Conservation (phyloP, 2,113 vertebrate species). For the Cinclus cinclus region DNA sequence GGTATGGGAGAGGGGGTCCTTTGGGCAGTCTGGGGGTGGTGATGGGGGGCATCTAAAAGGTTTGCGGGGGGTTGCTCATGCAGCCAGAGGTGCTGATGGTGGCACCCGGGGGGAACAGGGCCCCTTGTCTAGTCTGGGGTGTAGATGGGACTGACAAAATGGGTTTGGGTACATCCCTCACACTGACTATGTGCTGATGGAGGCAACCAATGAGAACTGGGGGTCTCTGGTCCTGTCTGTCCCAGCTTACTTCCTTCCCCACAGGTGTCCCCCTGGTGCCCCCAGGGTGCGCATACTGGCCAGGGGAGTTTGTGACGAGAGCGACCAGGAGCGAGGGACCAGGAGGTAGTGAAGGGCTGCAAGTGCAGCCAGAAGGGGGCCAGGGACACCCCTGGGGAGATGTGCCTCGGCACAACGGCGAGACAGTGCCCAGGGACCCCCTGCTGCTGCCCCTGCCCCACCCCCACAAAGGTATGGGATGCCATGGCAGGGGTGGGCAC, state of each 20-base stretch:
- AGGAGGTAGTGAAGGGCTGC: constrained; percentile 41
- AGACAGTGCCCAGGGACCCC: constrained; percentile 60
- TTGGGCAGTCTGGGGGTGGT: background rate
- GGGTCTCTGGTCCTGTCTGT: background rate
- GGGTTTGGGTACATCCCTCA: background rate
- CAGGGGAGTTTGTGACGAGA: constrained; percentile 74
- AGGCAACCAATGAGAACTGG: background rate
- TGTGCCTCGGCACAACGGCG: constrained; percentile 60
- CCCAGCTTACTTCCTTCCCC: background rate
- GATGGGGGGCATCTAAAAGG: background rate
- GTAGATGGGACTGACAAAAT: background rate
- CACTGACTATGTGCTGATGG: background rate
- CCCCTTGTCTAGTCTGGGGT: background rate
- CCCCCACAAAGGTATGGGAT: constrained; percentile 82
- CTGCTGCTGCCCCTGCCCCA: constrained; percentile 73
- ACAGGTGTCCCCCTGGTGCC: constrained; percentile 66
- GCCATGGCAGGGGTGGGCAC: background rate
- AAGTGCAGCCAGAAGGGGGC: constrained; percentile 14
- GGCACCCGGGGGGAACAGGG: background rate
- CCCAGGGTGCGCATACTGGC: constrained; percentile 75
- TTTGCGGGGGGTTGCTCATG: background rate
- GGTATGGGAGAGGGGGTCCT: background rate
- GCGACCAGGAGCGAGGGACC: constrained; percentile 66
- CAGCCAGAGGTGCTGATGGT: background rate
- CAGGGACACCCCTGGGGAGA: constrained; percentile 45